Evolutionary conservation across 2,888 invertebrate species (phyloP), one percentile per base, ranked within the genome.

Genomic region (Xylocampa areola): DNA sequence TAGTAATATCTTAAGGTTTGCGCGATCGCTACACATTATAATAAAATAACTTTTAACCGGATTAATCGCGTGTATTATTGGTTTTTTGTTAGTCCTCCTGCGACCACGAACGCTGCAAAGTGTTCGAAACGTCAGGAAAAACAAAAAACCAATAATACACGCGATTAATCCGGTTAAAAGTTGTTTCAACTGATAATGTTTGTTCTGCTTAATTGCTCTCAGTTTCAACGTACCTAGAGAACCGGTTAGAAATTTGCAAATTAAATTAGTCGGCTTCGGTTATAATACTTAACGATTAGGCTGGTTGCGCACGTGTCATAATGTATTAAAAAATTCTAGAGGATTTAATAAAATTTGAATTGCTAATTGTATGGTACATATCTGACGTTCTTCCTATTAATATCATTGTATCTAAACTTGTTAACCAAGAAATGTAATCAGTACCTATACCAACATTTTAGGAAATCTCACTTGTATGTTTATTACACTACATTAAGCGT

Each of bases 211-310:
- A 33, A 44, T 41, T 52, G 32, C 45, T 32, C 13, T 10, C n/a
- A 36, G 32, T 25, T 40, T 17, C 29, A 29, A 36, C 37, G 30
- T 29, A 36, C 37, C 25, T 29, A 13, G 27, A 29, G 25, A 59
- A 58, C 65, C 66, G 16, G 52, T 66, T 62, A 51, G 47, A 55
- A 61, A 69, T 72, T 62, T 49, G 44, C 66, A 63, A 74, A 70
- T 62, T 44, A 57, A 66, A 70, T 66, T 49, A 63, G 37, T 19
- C 16, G 39, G 32, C 23, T 49, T 30, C 16, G 39, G 32, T 19
- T 49, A 32, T 36, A 36, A 41, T 36, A 52, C 39, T 33, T 41
- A 60, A 57, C 19, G 21, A 50, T 44, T 33, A 51, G 33, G 36
- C 44, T 33, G 13, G 23, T 39, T 14, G 14, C 41, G 17, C 55